A percentile compares a stretch with the other conserved stretches of the same genome.
Conservation (phyloP, 2,797 vertebrate species). For the Artibeus jamaicensis region DNA sequence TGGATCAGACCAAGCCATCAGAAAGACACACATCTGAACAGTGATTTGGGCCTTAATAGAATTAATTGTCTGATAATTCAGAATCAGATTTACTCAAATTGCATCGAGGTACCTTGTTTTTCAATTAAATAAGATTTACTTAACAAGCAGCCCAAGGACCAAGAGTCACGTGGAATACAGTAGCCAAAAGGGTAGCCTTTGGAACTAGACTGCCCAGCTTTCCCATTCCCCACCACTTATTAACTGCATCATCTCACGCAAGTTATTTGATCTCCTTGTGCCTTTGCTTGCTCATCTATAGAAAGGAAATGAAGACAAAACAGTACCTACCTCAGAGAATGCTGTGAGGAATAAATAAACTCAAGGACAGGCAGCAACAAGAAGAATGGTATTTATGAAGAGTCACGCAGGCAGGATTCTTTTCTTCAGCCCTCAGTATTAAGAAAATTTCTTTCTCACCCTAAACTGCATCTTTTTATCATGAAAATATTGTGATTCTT, state of each 20-base stretch:
- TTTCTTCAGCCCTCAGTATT: conserved; percentile 14
- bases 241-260: not conserved
- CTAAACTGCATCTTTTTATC: not conserved
- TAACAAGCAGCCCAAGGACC: not conserved
- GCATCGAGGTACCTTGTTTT: not conserved
- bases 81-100: not conserved
- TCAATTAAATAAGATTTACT: not conserved
- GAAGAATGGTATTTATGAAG: not conserved
- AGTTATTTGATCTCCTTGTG: not conserved
- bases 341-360: not conserved
- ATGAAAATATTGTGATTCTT: conserved; percentile 4
- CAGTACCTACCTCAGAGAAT: not conserved
- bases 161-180: not conserved
- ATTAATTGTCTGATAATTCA: not conserved
- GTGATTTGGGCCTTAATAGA: not conserved
- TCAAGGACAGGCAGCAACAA: not conserved
- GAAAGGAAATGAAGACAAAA: not conserved
- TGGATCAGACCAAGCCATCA: not conserved
- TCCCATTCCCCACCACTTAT: not conserved
- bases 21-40: not conserved
- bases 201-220: not conserved
- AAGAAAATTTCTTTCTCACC: not conserved
- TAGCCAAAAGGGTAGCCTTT: not conserved
- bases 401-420: not conserved
- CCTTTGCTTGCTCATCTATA: not conserved